Base-by-base conservation (phyloP, 92 coral and sea anemone genomes). In the Zoanthus solanderi region DNA sequence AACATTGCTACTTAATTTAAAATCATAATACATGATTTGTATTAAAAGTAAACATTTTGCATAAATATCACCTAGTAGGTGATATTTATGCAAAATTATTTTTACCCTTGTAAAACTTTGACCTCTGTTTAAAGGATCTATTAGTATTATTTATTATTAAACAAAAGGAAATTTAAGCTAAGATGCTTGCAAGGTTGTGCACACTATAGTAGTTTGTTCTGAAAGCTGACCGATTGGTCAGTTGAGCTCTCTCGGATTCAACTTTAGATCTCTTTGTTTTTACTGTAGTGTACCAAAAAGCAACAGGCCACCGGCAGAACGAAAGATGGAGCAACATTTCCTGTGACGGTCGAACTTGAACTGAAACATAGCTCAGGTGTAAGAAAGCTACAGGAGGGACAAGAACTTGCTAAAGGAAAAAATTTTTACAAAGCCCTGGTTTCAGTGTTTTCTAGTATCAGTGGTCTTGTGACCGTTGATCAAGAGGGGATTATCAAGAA, bases 221-320 rank as follows among this genome's bases (percentile, higher is more conserved):
- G 42, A 34, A 34, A 34, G 42, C 2, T 34, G 42, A 34, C 1
- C 42, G 42, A 34, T 34, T 34, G 42, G 1, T 3, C 1, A 34
- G 42, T 1, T 34, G 42, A 34, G 42, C 42, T 34, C 42, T 50
- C 12, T 3, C 56, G 5, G 31, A 63, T 5, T 63, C 0, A 63
- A 17, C n/a, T 3, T 77, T 77, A 18, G 7, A 12, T 29, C 65
- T 65, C 2, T 13, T 32, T 68, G 44, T 23, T n/a, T 12, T 23
- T 57, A 96, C 97, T 90, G 91, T 57, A 96, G 98, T 90, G 91
- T 76, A 74, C 89, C 4, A 93, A 91, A 79, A 96, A 96, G 75
- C 99, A 96, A 71, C 90, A 91, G 76, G 98, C 99, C 0, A 96
- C 99, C 17, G 99, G 99, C 32, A 85, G 98, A 47, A 96, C 97